Conservation (phyloP, 2,888 invertebrate genomes). For the Liposcelis brunnea region DNA sequence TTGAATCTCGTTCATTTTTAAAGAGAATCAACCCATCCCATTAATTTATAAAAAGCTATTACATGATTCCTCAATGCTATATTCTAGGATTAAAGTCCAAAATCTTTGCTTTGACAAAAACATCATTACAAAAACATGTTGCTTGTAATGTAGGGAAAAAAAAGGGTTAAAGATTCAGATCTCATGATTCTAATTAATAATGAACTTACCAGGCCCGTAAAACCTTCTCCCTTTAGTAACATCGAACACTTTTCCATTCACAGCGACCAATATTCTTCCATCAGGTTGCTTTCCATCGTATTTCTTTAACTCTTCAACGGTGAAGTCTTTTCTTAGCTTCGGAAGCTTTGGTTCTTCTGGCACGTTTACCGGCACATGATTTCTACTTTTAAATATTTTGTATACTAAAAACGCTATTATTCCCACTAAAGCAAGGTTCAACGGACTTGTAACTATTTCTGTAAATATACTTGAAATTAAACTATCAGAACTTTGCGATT, state of each 20-base stretch:
- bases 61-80: too few relatives aligned
- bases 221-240: conserved; percentile 77
- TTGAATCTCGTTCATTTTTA: too few relatives aligned
- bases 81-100: too few relatives aligned
- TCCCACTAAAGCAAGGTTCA: conserved; percentile 49
- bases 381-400: conserved; percentile 43
- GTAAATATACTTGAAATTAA: conserved; percentile 26
- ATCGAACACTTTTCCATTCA: conserved; percentile 91
- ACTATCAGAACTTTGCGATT: conserved; percentile 4
- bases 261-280: conserved; percentile 76
- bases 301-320: conserved; percentile 64
- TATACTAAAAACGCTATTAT: conserved; percentile 54
- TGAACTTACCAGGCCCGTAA: conserved; percentile 74
- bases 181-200: too few relatives aligned
- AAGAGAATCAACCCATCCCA: too few relatives aligned
- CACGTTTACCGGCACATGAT: conserved; percentile 20
- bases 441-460: conserved; percentile 50
- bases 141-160: too few relatives aligned
- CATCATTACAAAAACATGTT: too few relatives aligned
- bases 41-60: too few relatives aligned
- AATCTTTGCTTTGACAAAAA: too few relatives aligned
- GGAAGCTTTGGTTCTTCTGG: conserved; percentile 46
- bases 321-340: conserved; percentile 75
- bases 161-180: too few relatives aligned
- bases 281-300: conserved; percentile 77